These are phyloP conservation scores for Sycophila texana DNA, from an alignment of 2,888 invertebrate genomes.

Conservation along the genomic window DNA sequence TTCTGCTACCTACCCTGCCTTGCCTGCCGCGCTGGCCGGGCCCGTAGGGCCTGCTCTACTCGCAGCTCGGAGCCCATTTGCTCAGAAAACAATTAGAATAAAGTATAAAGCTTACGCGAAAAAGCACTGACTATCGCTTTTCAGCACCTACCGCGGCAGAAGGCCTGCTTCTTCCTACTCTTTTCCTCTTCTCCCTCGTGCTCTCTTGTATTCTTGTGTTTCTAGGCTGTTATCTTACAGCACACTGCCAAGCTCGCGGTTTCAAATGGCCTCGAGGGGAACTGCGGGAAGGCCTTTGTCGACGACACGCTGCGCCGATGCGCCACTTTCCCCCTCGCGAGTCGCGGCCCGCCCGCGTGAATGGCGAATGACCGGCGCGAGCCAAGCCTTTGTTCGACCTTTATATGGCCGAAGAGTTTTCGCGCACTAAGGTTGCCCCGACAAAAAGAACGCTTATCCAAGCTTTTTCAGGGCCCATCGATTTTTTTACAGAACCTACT, in stretches of 20 bases:
- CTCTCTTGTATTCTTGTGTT: conserved; percentile 36
- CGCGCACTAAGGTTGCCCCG: too few species aligned
- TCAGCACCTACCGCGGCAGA: not conserved
- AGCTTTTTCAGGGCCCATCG: conserved; percentile 10
- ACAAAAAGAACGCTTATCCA: conserved; percentile 10
- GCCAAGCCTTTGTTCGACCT: conserved; percentile 19
- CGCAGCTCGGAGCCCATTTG: not conserved
- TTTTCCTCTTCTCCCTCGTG: conserved; percentile 7
- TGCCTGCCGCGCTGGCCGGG: not conserved
- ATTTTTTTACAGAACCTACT: not conserved
- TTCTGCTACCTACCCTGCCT: not conserved
- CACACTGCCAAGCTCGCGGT: conserved; percentile 19
- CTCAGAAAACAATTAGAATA: not conserved
- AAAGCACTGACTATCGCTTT: not conserved
- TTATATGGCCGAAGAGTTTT: not conserved
- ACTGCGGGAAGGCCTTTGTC: conserved; percentile 44
- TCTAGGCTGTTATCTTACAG: conserved; percentile 42
- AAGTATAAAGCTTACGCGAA: not conserved
- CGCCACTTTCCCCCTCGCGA: conserved; percentile 37
- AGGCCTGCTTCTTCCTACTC: not conserved
- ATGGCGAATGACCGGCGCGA: conserved; percentile 39
- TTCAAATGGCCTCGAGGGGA: conserved; percentile 1
- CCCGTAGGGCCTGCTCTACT: not conserved
- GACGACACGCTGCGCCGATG: conserved; percentile 29
- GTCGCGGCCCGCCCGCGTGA: conserved; percentile 23